A percentile compares a stretch with the other conserved stretches of the same genome.
Evolutionary conservation across 2,113 vertebrate species (phyloP).

Genomic region (Nycticorax nycticorax): DNA sequence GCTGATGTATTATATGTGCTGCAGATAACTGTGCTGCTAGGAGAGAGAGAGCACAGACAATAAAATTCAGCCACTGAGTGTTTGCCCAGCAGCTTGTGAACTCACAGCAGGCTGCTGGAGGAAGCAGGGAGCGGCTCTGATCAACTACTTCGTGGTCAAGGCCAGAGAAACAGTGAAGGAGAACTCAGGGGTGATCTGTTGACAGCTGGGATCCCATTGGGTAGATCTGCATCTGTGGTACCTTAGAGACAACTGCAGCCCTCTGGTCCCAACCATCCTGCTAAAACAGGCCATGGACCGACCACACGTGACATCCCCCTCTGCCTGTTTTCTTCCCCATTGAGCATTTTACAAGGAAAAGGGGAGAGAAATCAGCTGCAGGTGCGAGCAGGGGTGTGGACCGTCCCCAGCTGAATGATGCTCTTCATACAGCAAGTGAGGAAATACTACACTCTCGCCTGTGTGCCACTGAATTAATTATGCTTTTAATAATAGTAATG

Average conservation of each 20-base stretch:
- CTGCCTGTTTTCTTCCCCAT: background rate
- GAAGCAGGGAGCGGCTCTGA: background rate
- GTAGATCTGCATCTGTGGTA: background rate
- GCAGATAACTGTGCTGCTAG: background rate
- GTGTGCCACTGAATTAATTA: background rate
- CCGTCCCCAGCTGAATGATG: background rate
- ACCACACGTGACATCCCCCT: rapidly evolving
- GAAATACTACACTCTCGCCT: background rate
- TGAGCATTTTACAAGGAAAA: background rate
- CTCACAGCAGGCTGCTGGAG: background rate
- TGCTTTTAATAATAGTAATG: background rate
- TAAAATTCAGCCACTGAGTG: background rate
- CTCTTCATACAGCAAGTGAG: background rate
- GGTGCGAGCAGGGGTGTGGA: background rate
- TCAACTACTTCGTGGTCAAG: background rate
- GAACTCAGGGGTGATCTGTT: background rate
- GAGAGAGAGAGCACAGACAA: background rate
- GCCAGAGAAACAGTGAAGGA: background rate
- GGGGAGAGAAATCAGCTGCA: background rate
- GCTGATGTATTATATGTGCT: background rate
- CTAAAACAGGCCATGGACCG: background rate
- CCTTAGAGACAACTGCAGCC: background rate
- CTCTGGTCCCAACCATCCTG: background rate
- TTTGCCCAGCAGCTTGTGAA: background rate
- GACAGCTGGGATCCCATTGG: rapidly evolving